Evolutionary conservation across 1,140 invertebrate species (phyloP).

Genomic region (Platyscapa corneri): DNA sequence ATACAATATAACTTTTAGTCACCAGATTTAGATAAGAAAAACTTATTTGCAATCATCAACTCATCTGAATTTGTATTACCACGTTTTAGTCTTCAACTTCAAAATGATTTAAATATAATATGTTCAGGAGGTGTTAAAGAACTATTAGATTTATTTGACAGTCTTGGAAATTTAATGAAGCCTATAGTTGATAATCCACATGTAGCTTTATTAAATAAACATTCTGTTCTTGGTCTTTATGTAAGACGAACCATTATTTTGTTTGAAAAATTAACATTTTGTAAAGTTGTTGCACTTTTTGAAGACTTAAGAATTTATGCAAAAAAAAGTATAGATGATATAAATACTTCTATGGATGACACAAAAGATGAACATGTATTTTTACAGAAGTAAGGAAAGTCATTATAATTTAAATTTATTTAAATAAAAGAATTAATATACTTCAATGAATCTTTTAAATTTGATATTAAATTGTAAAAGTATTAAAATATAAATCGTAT

Average conservation of each 20-base stretch:
- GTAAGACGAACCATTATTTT: constrained; percentile 85
- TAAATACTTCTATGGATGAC: constrained; percentile 4
- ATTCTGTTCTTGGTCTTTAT: constrained; percentile 81
- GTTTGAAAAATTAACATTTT: constrained; percentile 88
- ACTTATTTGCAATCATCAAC: constrained; percentile 76
- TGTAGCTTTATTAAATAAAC: constrained; percentile 68
- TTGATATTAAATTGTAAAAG: not conserved
- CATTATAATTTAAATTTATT: not conserved
- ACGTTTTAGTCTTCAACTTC: constrained; percentile 74
- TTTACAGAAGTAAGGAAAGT: constrained; percentile 23
- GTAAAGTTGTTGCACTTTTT: constrained; percentile 83
- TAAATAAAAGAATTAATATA: not conserved
- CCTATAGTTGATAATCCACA: constrained; percentile 64
- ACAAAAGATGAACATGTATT: constrained; percentile 1
- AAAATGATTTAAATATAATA: constrained; percentile 75
- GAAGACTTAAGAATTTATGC: constrained; percentile 78
- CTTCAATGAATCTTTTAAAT: not conserved
- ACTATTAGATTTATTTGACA: constrained; percentile 79
- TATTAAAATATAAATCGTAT: too few species aligned
- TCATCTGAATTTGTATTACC: constrained; percentile 76
- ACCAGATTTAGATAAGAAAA: constrained; percentile 79
- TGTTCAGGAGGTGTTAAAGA: constrained; percentile 76
- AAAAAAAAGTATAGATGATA: constrained; percentile 30
- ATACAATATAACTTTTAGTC: constrained; percentile 65
- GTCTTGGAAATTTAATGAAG: constrained; percentile 73